Percentiles rank a stretch among this genome's conserved stretches.
phyloP scores from a whole-genome alignment of 2,888 invertebrate species.

The Standfussiana lucernea region DNA sequence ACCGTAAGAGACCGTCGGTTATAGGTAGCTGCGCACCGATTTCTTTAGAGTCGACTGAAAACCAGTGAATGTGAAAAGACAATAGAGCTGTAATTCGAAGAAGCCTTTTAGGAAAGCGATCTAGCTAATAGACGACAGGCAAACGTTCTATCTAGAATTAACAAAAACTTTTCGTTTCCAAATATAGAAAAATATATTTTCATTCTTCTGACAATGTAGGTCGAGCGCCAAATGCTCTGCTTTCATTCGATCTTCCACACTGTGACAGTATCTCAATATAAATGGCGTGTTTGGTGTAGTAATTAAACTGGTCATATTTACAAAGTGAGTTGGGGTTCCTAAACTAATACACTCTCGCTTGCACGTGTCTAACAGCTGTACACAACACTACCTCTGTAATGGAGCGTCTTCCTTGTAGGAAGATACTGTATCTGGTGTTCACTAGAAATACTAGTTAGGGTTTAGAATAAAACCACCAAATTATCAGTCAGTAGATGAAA shows the following conservation, averaged over 20 bases:
- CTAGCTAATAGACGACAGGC: background rate
- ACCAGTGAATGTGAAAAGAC: background rate
- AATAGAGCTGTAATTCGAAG: background rate
- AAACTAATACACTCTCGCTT: background rate
- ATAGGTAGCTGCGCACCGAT: too few species aligned
- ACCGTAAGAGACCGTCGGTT: too few species aligned
- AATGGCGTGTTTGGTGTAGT: background rate
- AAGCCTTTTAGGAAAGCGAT: background rate
- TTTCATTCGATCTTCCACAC: background rate
- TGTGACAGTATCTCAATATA: background rate
- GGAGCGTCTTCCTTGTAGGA: background rate
- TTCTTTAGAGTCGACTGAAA: background rate
- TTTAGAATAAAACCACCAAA: too few species aligned
- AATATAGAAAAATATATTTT: background rate
- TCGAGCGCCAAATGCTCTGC: background rate
- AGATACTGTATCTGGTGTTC: too few species aligned
- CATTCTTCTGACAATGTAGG: background rate
- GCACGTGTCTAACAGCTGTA: background rate
- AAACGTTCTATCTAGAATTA: background rate
- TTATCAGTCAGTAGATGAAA: too few species aligned
- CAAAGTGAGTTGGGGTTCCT: background rate
- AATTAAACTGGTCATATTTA: background rate
- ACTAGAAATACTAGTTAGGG: too few species aligned
- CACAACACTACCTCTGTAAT: background rate
- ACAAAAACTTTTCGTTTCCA: constrained; percentile 1